A percentile compares a stretch with the other conserved stretches of the same genome.
Conservation (phyloP, 2,113 vertebrate genomes). For the Eubucco bourcierii region DNA sequence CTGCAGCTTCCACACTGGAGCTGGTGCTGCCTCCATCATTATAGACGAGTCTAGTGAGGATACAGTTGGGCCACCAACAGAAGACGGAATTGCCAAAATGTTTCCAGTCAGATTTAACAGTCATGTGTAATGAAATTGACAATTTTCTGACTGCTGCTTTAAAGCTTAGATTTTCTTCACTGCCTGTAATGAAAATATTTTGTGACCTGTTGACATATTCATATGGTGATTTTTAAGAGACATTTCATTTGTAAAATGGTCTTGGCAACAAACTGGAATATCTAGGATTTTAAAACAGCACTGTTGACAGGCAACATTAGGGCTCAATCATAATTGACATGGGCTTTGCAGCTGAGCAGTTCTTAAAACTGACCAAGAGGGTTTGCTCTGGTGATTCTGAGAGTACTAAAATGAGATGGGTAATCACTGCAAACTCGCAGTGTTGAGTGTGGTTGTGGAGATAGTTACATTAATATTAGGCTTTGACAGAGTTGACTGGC, state of each 20-base stretch:
- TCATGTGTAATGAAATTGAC: slow-evolving; percentile 75
- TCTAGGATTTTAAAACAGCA: slow-evolving; percentile 71
- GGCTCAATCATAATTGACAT: slow-evolving; percentile 67
- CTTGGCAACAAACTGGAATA: slow-evolving; percentile 74
- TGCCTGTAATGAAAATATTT: slow-evolving; percentile 82
- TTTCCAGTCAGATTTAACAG: slow-evolving; percentile 77
- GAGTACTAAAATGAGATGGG: background rate
- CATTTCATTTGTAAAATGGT: slow-evolving; percentile 77
- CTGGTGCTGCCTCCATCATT: slow-evolving; percentile 39
- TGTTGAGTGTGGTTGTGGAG: background rate
- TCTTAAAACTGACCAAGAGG: slow-evolving; percentile 59
- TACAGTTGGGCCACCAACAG: slow-evolving; percentile 74
- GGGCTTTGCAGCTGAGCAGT: slow-evolving; percentile 61
- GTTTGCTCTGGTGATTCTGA: background rate
- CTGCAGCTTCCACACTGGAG: slow-evolving; percentile 17
- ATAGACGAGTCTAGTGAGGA: slow-evolving; percentile 48
- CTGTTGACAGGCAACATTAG: slow-evolving; percentile 78
- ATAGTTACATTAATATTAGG: background rate
- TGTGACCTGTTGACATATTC: slow-evolving; percentile 84
- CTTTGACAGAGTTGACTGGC: background rate
- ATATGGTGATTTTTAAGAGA: slow-evolving; percentile 81
- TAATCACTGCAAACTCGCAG: background rate
- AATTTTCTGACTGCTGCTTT: slow-evolving; percentile 76
- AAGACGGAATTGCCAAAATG: slow-evolving; percentile 75
- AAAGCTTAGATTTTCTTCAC: slow-evolving; percentile 75